Evolutionary conservation across 2,113 vertebrate species (phyloP).

Genomic region (Fulmarus glacialis): DNA sequence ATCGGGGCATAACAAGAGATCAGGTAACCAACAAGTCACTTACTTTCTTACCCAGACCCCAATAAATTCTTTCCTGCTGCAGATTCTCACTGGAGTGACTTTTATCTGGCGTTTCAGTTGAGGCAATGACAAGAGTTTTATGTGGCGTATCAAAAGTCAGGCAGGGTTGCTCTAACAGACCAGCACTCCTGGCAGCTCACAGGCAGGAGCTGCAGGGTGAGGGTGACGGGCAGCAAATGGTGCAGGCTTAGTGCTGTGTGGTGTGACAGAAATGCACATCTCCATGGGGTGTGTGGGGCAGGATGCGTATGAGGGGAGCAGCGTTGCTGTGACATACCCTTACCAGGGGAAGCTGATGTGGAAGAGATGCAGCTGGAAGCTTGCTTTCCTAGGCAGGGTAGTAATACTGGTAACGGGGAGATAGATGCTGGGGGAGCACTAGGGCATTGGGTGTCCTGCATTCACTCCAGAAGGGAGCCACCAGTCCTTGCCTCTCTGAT

Average conservation of each 20-base stretch:
- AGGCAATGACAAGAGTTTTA: not conserved
- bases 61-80: not conserved
- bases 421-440: not conserved
- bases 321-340: not conserved
- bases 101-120: not conserved
- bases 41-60: not conserved
- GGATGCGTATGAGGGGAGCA: not conserved
- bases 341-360: not conserved
- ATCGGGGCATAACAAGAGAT: not conserved
- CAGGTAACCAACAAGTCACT: not conserved
- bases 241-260: not conserved
- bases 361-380: not conserved
- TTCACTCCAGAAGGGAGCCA: not conserved
- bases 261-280: not conserved
- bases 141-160: not conserved
- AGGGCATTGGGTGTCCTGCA: rapidly evolving
- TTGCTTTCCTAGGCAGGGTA: not conserved
- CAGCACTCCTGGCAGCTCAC: rapidly evolving
- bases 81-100: not conserved
- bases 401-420: not conserved
- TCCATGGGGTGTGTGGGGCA: rapidly evolving
- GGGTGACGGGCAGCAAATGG: not conserved
- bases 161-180: not conserved
- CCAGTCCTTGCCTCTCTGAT: not conserved
- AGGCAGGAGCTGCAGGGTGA: not conserved